Evolutionary conservation across 2,888 invertebrate species (phyloP).

Genomic region (Tetropium fuscum): DNA sequence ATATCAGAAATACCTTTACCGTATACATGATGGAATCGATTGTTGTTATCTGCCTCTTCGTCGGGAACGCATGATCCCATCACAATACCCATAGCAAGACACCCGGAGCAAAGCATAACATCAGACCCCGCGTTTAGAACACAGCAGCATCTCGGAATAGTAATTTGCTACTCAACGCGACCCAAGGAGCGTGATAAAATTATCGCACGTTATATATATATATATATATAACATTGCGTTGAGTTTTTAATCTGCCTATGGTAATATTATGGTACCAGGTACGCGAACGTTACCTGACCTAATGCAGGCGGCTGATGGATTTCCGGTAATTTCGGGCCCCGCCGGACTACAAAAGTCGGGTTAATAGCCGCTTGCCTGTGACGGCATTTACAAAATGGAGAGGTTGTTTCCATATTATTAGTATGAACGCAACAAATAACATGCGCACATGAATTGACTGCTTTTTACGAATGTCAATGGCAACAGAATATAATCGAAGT

Average conservation of each 20-base stretch:
- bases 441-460: conserved; percentile 50
- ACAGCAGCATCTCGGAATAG: conserved; percentile 26
- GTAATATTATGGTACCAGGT: conserved; percentile 15
- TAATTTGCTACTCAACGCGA: too few species aligned
- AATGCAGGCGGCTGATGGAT: conserved; percentile 8
- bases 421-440: conserved; percentile 37
- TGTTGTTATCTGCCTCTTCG: conserved; percentile 70
- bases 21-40: conserved; percentile 64
- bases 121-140: conserved; percentile 57
- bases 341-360: conserved; percentile 6
- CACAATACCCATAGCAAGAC: conserved; percentile 74
- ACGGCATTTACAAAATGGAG: conserved; percentile 12
- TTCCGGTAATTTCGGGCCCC: conserved; percentile 9
- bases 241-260: too few species aligned
- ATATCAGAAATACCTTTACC: conserved; percentile 56
- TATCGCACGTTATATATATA: too few species aligned
- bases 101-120: conserved; percentile 43
- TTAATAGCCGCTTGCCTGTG: conserved; percentile 7
- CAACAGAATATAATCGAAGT: conserved; percentile 39
- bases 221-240: too few species aligned
- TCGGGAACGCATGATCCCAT: conserved; percentile 80
- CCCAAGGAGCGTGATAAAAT: too few species aligned
- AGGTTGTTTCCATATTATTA: conserved; percentile 8
- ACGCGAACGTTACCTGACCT: conserved; percentile 10
- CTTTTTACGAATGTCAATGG: conserved; percentile 39